A percentile compares a stretch with the other conserved stretches of the same genome.
Evolutionary conservation across 2,888 invertebrate genomes (phyloP).

Genomic region (Coecobrya sp.): DNA sequence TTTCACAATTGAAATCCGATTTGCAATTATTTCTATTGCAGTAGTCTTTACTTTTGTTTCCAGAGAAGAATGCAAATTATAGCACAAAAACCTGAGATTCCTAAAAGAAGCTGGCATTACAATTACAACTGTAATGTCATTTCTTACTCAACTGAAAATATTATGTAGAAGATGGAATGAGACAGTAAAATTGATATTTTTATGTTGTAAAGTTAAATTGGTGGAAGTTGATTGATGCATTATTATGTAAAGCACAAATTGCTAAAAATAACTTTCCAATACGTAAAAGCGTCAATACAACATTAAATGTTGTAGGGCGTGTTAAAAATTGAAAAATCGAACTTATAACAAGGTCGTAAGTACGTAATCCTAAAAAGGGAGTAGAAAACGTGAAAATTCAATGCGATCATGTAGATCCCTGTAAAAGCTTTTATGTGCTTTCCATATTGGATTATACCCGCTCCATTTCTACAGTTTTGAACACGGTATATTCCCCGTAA

Average conservation of each 20-base stretch:
- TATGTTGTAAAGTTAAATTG: not conserved
- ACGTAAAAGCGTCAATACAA: too few relatives aligned
- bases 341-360: not conserved
- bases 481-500: not conserved
- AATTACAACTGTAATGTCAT: too few relatives aligned
- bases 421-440: constrained; percentile 24
- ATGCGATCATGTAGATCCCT: not conserved
- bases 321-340: not conserved
- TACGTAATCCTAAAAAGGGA: constrained; percentile 31
- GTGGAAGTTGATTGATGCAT: not conserved
- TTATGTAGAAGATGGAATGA: constrained; percentile 30
- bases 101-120: not conserved
- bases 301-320: not conserved
- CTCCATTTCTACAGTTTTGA: constrained; percentile 11
- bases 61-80: not conserved
- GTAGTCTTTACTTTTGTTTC: constrained; percentile 13
- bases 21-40: not conserved
- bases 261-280: too few relatives aligned
- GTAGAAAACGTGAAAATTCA: constrained; percentile 57
- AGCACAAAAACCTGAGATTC: not conserved
- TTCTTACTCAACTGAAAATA: too few relatives aligned
- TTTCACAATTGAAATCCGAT: not conserved
- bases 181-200: not conserved
- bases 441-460: not conserved
- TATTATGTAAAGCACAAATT: not conserved